Evolutionary conservation across 2,797 vertebrate genomes (phyloP), one percentile per base, ranked within the genome.

Genomic region (Cossypha heuglini): DNA sequence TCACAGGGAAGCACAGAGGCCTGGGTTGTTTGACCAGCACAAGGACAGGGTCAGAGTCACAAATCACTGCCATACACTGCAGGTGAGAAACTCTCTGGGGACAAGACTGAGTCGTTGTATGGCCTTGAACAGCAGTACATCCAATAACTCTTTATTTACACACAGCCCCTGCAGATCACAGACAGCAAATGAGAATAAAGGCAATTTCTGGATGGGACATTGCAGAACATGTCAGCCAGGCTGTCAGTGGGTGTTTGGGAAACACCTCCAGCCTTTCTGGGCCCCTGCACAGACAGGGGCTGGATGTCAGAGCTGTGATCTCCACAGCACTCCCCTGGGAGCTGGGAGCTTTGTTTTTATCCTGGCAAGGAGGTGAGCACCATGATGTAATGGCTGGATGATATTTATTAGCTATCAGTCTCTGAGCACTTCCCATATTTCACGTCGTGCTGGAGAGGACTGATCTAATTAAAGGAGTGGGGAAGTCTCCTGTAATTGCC

Each of bases 321-420:
- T 71, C 57, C 55, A 67, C 0, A 42, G 55, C 3, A 1, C 52
- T 86, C 46, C 76, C 57, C 38, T 33, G 38, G 38, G 52, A 92
- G 31, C 42, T n/a, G 29, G n/a, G 46, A 64, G 57, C 59, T 92
- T 75, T 84, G 78, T 22, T 94, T 94, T 37, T 35, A 14, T 46
- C 22, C 40, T 25, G 14, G 21, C 18, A 5, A 35, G 52, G 71
- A 71, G 38, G 19, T 13, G 20, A 64, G 42, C 49, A 83, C 42
- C 49, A 45, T 75, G 81, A 88, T 6, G 57, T 66, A 83, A 92
- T 58, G 73, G 31, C 58, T 77, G 37, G 61, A 45, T 76, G 37
- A 43, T 54, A 85, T 76, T 86, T 94, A 89, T 83, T 80, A 89
- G 33, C 54, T 31, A 51, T 28, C 38, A 72, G 57, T 17, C 75